These are phyloP conservation scores for Dryococelus australis DNA, from an alignment of 2,888 invertebrate species.

Conservation along the genomic window DNA sequence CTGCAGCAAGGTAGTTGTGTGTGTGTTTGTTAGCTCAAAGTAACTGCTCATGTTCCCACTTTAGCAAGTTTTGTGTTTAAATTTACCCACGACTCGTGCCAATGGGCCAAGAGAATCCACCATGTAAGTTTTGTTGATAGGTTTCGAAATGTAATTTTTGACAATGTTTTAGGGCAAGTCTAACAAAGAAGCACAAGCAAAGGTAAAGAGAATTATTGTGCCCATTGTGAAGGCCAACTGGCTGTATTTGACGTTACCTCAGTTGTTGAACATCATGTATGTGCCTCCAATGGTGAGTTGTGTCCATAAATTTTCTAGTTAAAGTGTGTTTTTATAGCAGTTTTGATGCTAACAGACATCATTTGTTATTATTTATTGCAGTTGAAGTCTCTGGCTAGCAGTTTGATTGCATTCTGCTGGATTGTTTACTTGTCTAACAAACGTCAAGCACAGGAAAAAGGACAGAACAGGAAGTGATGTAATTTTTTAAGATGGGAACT, in stretches of 20 bases:
- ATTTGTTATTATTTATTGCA: constrained; percentile 59
- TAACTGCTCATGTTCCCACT: no score
- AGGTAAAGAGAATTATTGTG: constrained; percentile 40
- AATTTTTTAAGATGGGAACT: neutral
- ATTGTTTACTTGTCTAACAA: constrained; percentile 76
- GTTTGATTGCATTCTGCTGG: constrained; percentile 82
- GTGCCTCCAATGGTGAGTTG: constrained; percentile 77
- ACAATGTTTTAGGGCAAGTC: neutral
- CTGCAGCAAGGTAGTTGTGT: no score
- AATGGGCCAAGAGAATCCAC: no score
- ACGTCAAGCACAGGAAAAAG: constrained; percentile 60
- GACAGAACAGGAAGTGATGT: constrained; percentile 47
- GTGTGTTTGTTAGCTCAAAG: no score
- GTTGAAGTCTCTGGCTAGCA: constrained; percentile 77
- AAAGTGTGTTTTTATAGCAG: neutral
- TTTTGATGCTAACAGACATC: neutral
- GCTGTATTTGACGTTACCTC: constrained; percentile 78
- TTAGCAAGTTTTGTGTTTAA: no score
- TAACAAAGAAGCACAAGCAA: neutral
- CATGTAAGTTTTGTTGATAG: neutral
- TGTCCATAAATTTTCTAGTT: neutral
- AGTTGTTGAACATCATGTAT: constrained; percentile 75
- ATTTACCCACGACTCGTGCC: no score
- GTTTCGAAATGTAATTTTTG: neutral
- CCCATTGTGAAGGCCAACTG: constrained; percentile 75